Conservation (phyloP, 2,888 invertebrate genomes). For the Phytoseiulus persimilis region DNA sequence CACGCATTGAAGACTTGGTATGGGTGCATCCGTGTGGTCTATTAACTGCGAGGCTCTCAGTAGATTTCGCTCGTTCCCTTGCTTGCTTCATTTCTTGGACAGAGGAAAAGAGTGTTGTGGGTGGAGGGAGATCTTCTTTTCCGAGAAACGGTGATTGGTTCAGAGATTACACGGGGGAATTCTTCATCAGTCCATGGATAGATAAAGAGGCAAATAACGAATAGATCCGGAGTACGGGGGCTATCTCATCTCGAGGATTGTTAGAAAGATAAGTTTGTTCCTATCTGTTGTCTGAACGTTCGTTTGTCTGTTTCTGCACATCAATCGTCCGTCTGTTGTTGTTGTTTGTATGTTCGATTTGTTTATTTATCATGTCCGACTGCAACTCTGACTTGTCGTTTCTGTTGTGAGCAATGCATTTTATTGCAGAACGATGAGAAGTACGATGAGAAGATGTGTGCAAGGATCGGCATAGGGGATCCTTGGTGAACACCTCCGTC, state of each 20-base stretch:
- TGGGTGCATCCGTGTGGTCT: conserved; percentile 11
- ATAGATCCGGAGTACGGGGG: background rate
- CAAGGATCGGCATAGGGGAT: background rate
- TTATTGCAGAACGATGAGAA: background rate
- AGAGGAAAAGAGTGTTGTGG: background rate
- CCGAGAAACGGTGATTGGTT: background rate
- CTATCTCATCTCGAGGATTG: background rate
- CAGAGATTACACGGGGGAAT: background rate
- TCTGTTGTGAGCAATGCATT: background rate
- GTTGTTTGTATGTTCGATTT: conserved; percentile 12
- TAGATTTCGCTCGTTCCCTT: background rate
- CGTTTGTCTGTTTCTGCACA: conserved; percentile 11
- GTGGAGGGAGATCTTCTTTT: background rate
- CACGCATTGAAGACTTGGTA: conserved; percentile 25
- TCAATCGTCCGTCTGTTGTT: background rate
- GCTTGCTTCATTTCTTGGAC: too few relatives aligned
- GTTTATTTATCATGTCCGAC: background rate
- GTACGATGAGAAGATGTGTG: background rate
- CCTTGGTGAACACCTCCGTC: background rate
- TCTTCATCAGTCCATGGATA: background rate
- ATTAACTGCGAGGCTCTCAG: background rate
- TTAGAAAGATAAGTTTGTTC: conserved; percentile 24
- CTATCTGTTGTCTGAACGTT: conserved; percentile 34
- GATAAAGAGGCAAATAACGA: background rate
- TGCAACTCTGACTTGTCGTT: background rate